phyloP scores from a whole-genome alignment of 2,888 invertebrate genomes.

The Agrochola lychnidis region DNA sequence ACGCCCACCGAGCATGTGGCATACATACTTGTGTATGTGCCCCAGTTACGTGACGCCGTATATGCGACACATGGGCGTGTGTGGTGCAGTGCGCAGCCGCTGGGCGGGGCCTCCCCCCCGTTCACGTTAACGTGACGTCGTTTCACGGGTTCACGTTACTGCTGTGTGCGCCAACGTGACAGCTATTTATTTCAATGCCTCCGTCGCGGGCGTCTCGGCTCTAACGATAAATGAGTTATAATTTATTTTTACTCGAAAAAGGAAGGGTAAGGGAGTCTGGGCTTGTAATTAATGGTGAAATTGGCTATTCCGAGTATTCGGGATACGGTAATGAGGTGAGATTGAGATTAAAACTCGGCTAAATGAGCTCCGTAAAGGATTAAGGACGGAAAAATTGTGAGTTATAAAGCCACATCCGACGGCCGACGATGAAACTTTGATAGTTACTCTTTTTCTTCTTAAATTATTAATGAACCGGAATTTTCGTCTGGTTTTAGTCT shows the following conservation, averaged over 20 bases:
- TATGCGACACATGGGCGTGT: slow-evolving; percentile 82
- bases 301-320: slow-evolving; percentile 90
- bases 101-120: slow-evolving; percentile 83
- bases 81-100: slow-evolving; percentile 83
- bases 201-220: slow-evolving; percentile 73
- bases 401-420: slow-evolving; percentile 73
- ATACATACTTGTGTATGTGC: slow-evolving; percentile 79
- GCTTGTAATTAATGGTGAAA: slow-evolving; percentile 89
- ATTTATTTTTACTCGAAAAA: slow-evolving; percentile 90
- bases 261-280: slow-evolving; percentile 84
- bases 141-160: slow-evolving; percentile 75
- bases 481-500: slow-evolving; percentile 58
- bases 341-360: slow-evolving; percentile 89
- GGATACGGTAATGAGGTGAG: slow-evolving; percentile 89
- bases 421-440: slow-evolving; percentile 72
- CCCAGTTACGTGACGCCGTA: slow-evolving; percentile 80
- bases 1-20: slow-evolving; percentile 80
- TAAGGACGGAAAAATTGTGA: slow-evolving; percentile 80
- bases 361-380: slow-evolving; percentile 87
- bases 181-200: slow-evolving; percentile 83
- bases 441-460: slow-evolving; percentile 71
- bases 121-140: slow-evolving; percentile 79
- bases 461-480: slow-evolving; percentile 71
- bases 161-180: slow-evolving; percentile 82
- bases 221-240: slow-evolving; percentile 89